Conservation (phyloP, 92 coral and sea anemone species). For the Parazoanthus atlanticus region DNA sequence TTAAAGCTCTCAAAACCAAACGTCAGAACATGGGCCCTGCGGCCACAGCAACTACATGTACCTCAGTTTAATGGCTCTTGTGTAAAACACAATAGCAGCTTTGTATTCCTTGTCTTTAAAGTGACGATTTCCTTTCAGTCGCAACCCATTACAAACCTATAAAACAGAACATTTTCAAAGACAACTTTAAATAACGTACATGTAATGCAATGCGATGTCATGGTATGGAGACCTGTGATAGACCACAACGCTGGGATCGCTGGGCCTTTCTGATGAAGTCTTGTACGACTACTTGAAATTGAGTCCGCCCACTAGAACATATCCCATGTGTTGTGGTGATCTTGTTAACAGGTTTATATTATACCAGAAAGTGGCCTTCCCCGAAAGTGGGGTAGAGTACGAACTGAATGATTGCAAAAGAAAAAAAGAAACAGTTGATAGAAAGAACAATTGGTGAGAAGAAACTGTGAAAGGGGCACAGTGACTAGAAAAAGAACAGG, state of each 20-base stretch:
- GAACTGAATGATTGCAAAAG: no score
- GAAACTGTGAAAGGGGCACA: no score
- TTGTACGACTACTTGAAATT: background rate
- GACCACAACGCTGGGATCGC: background rate
- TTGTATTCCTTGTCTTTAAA: conserved; percentile 62
- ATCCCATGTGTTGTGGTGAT: no score
- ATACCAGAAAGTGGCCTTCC: no score
- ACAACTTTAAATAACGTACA: background rate
- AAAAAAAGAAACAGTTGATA: no score
- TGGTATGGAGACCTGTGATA: background rate
- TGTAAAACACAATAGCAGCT: conserved; percentile 66
- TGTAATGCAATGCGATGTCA: background rate
- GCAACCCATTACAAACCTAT: conserved; percentile 62
- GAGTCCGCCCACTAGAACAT: background rate
- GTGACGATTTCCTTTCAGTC: conserved; percentile 69
- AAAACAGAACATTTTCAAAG: background rate
- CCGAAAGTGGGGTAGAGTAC: no score
- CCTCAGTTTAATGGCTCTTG: conserved; percentile 75
- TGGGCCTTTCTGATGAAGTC: background rate
- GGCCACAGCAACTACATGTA: conserved; percentile 25
- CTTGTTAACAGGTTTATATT: no score
- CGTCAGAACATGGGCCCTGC: background rate
- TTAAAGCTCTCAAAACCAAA: background rate
- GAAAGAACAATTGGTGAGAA: no score
- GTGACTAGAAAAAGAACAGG: no score